Percentiles rank a stretch among this genome's conserved stretches.
These are phyloP conservation scores for Oreochromis tanganicae DNA, from an alignment of 2,113 vertebrate genomes.

Conservation along the genomic window DNA sequence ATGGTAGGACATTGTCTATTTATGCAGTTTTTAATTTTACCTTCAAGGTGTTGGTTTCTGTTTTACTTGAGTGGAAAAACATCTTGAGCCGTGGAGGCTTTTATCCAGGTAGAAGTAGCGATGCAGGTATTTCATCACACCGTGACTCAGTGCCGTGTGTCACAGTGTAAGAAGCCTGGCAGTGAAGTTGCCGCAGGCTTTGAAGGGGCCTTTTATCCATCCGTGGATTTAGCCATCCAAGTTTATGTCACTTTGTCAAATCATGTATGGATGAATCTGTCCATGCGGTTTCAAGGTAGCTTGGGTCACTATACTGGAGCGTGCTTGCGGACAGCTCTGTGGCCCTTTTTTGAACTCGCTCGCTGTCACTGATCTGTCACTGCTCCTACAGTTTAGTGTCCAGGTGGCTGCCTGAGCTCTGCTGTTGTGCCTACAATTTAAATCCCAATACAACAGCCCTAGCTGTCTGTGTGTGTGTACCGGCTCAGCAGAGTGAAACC, in stretches of 20 bases:
- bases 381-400: not conserved
- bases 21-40: constrained; percentile 12
- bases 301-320: not conserved
- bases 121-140: constrained; percentile 16
- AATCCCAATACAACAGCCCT: not conserved
- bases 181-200: not conserved
- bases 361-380: not conserved
- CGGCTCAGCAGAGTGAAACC: not conserved
- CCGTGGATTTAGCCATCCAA: not conserved
- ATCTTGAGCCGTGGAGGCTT: not conserved
- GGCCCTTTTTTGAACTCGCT: not conserved
- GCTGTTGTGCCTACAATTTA: not conserved
- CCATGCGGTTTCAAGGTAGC: not conserved
- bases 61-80: not conserved
- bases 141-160: not conserved
- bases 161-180: not conserved
- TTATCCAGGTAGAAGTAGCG: not conserved
- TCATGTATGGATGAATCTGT: not conserved
- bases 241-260: constrained; percentile 13
- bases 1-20: not conserved
- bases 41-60: not conserved
- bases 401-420: constrained; percentile 11
- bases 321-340: not conserved
- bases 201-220: not conserved
- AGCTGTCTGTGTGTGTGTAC: not conserved